Percentiles rank a stretch among this genome's conserved stretches.
phyloP scores from a whole-genome alignment of 35 echinoderm and acorn worm species.

The Diadema setosum region DNA sequence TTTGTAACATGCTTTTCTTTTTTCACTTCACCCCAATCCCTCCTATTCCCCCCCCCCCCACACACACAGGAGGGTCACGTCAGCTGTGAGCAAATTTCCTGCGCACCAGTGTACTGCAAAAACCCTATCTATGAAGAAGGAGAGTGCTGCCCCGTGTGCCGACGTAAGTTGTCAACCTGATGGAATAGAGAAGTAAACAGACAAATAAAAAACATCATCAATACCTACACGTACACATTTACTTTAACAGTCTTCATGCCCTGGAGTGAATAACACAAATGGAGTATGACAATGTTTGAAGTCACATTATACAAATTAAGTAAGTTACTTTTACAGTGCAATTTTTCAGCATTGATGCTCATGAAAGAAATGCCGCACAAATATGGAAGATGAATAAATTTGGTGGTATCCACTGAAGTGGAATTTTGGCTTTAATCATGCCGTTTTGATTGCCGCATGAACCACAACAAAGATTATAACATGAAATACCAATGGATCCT shows the following conservation, averaged over 20 bases:
- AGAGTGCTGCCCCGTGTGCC: slow-evolving; percentile 69
- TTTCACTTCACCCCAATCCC: too few relatives aligned
- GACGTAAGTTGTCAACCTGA: slow-evolving; percentile 29
- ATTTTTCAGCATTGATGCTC: too few relatives aligned
- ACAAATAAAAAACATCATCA: neutral
- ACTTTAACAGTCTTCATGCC: neutral
- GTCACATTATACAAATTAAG: too few relatives aligned
- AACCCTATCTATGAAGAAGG: slow-evolving; percentile 72
- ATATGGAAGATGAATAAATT: too few relatives aligned
- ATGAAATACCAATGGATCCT: too few relatives aligned
- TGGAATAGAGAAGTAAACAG: neutral
- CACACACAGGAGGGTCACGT: slow-evolving; percentile 27
- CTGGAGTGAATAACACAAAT: neutral
- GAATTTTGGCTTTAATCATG: too few relatives aligned
- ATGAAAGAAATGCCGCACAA: too few relatives aligned
- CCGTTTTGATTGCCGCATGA: too few relatives aligned
- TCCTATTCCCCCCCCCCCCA: slow-evolving; percentile 62
- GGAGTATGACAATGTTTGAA: neutral
- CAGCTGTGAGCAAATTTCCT: slow-evolving; percentile 35
- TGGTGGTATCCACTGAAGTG: too few relatives aligned
- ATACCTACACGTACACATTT: neutral
- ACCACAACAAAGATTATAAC: too few relatives aligned
- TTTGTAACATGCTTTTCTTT: too few relatives aligned
- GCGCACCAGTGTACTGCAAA: slow-evolving; percentile 76
- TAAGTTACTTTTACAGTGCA: too few relatives aligned